phyloP scores from a whole-genome alignment of 2,113 vertebrate genomes.

The Orthochromis malagaraziensis region DNA sequence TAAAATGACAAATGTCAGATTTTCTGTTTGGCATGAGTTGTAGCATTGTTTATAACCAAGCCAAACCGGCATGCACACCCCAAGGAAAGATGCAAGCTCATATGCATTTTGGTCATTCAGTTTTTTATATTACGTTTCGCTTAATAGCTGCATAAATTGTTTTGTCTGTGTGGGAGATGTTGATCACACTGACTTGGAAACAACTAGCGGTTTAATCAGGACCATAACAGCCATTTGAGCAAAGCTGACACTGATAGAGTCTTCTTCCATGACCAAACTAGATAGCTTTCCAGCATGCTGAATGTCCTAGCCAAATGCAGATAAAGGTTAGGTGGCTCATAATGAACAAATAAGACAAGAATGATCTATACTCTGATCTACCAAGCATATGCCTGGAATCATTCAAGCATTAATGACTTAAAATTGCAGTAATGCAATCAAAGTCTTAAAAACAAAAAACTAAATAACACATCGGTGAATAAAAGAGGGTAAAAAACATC shows the following conservation, averaged over 20 bases:
- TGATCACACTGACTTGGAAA: background rate
- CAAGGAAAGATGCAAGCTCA: background rate
- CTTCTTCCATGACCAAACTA: background rate
- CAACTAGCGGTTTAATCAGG: background rate
- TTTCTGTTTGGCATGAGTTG: constrained; percentile 5
- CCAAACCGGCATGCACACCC: background rate
- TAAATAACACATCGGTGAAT: rapidly evolving
- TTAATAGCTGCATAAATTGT: background rate
- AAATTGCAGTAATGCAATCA: background rate
- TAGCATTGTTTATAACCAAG: background rate
- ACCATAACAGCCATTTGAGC: background rate
- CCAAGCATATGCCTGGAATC: background rate
- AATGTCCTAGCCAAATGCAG: background rate
- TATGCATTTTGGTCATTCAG: background rate
- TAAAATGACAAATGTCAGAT: constrained; percentile 57
- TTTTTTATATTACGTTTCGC: background rate
- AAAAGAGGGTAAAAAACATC: background rate
- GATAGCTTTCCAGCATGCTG: background rate
- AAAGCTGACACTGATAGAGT: background rate
- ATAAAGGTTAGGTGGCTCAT: background rate
- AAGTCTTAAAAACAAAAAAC: background rate
- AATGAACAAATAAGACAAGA: background rate
- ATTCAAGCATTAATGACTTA: background rate
- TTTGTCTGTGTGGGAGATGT: background rate
- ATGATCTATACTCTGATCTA: background rate